Evolutionary conservation across 1,140 invertebrate species (phyloP).

Genomic region (Lepidurus couesii): DNA sequence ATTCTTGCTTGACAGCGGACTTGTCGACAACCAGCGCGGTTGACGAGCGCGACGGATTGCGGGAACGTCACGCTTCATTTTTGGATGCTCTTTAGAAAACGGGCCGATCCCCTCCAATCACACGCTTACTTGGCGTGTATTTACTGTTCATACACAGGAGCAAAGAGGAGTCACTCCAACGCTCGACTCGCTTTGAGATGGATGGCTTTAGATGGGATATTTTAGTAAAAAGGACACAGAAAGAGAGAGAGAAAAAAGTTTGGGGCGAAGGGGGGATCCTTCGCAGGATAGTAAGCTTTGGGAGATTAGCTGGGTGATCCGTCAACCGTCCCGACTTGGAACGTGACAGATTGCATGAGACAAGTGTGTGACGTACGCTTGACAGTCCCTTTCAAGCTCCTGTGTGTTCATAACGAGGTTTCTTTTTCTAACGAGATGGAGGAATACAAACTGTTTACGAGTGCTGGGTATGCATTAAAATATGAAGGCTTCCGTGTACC

Average conservation of each 20-base stretch:
- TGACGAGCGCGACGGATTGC: conserved; percentile 11
- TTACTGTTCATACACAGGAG: neutral
- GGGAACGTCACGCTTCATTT: conserved; percentile 14
- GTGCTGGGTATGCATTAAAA: neutral
- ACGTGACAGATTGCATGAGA: conserved; percentile 7
- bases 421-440: neutral
- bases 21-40: neutral
- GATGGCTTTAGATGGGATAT: neutral
- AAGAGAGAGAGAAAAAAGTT: neutral
- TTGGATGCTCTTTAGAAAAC: neutral
- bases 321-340: neutral
- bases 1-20: neutral
- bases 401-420: neutral
- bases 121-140: neutral
- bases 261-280: neutral
- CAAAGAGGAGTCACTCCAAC: neutral
- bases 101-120: neutral
- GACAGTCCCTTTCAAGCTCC: conserved; percentile 20
- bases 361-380: conserved; percentile 16
- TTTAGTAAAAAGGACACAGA: neutral
- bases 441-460: neutral
- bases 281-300: neutral
- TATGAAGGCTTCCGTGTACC: too few species aligned
- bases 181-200: neutral
- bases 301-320: neutral